A percentile compares a stretch with the other conserved stretches of the same genome.
Evolutionary conservation across 2,888 invertebrate genomes (phyloP).

Genomic region (Rhaphigaster nebulosa): DNA sequence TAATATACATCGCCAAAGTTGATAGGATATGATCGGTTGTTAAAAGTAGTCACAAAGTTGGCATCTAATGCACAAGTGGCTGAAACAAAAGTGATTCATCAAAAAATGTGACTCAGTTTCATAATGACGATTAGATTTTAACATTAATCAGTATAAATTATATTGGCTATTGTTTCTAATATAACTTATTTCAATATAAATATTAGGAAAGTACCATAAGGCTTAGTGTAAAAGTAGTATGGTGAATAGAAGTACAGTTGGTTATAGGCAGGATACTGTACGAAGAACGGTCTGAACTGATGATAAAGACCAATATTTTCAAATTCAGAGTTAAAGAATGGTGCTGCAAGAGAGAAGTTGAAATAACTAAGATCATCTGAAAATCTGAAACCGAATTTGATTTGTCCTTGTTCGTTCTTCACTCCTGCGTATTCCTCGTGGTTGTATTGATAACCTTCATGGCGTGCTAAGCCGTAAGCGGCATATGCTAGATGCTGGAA

Average conservation of each 20-base stretch:
- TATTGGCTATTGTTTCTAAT: background rate
- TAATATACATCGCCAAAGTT: slow-evolving; percentile 74
- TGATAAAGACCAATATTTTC: slow-evolving; percentile 70
- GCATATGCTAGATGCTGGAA: slow-evolving; percentile 71
- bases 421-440: slow-evolving; percentile 71
- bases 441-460: slow-evolving; percentile 71
- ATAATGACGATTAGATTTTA: too few relatives aligned
- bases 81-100: background rate
- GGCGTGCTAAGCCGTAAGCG: slow-evolving; percentile 70
- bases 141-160: too few relatives aligned
- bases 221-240: background rate
- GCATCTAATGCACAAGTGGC: slow-evolving; percentile 69
- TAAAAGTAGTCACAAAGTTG: slow-evolving; percentile 75
- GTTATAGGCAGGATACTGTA: slow-evolving; percentile 72
- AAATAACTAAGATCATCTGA: slow-evolving; percentile 70
- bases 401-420: slow-evolving; percentile 68
- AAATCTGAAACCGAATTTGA: slow-evolving; percentile 71
- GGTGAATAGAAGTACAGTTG: slow-evolving; percentile 4
- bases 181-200: background rate
- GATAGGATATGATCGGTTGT: slow-evolving; percentile 75
- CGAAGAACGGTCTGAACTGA: slow-evolving; percentile 69
- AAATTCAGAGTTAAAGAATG: slow-evolving; percentile 68
- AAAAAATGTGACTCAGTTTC: background rate
- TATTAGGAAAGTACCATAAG: background rate
- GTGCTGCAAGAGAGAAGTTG: slow-evolving; percentile 71